Evolutionary conservation across 1,140 invertebrate species (phyloP).

Genomic region (Caerostris extrusa): DNA sequence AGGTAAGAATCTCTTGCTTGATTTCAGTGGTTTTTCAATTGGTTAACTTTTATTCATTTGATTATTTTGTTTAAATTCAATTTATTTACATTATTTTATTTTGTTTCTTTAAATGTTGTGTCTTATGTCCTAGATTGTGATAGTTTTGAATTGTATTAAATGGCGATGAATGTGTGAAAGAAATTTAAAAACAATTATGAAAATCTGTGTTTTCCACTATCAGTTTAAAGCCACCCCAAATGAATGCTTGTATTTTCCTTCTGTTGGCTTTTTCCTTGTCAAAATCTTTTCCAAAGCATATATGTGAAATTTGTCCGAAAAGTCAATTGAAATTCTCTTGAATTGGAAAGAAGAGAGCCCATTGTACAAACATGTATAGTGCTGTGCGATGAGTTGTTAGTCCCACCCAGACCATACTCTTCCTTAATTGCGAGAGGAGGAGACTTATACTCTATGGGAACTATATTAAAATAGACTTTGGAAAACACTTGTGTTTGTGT

Average conservation of each 20-base stretch:
- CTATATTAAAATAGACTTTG: conserved; percentile 76
- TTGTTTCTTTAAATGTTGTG: too few relatives aligned
- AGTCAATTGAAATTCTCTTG: conserved; percentile 22
- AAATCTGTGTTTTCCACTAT: background rate
- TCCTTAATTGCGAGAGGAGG: conserved; percentile 65
- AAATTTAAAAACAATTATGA: background rate
- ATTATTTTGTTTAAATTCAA: too few relatives aligned
- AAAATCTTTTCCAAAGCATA: background rate
- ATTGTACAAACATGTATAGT: conserved; percentile 68
- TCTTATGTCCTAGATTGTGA: too few relatives aligned
- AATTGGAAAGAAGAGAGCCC: conserved; percentile 23
- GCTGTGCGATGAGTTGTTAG: conserved; percentile 55
- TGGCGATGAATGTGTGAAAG: background rate
- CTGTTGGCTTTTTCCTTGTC: background rate
- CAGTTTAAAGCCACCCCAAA: background rate
- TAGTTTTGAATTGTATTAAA: too few relatives aligned
- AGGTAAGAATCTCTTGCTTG: too few relatives aligned
- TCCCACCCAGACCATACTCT: conserved; percentile 62
- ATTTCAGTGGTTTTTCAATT: too few relatives aligned
- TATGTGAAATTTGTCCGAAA: background rate
- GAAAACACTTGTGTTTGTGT: conserved; percentile 47
- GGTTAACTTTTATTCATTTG: too few relatives aligned
- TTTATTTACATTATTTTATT: too few relatives aligned
- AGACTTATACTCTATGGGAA: conserved; percentile 66
- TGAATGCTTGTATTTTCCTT: background rate